Base-by-base conservation (phyloP, 2,888 invertebrate genomes). In the Cerceris ruficornis region DNA sequence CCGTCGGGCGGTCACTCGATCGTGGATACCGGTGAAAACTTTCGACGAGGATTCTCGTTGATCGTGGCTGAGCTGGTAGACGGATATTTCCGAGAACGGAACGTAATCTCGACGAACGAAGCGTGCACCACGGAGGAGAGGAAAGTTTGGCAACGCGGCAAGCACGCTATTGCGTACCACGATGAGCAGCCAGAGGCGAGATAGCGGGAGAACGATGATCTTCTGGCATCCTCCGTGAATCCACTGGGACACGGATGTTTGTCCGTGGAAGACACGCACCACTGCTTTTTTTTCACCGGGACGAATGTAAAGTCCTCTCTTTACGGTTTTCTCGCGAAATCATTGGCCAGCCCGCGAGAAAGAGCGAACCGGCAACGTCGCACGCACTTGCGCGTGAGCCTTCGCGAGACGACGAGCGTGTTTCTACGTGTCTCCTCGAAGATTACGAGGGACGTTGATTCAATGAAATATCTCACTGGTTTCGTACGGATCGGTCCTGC, bases 321-420 rank as follows among this genome's bases (percentile, higher is more conserved):
- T 52, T 71, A 50, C 17, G 28, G 14, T 60, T 49, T 58, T 52
- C 66, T 68, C 58, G 60, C n/a, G 54, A 69, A 73, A 77, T 65
- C 61, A 13, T 57, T 58, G 75, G 11, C 55, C 39, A 81, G 73
- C 76, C 80, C 70, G 75, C 74, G 75, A 70, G 61, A 68, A 62
- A 17, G 13, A 55, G 52, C 46, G 77, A 87, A 55, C 81, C 66
- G 88, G 88, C 88, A 88, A 88, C 88, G 83, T 78, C 69, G 87
- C 85, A 60, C 84, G 84, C 86, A 88, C 87, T 87, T 85, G 88
- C 84, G 87, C 85, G 82, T 74, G 82, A 84, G 75, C 67, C 79
- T 77, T 71, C 79, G 28, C 70, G 79, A 74, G 75, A 74, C 75
- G 71, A 52, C 74, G 69, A 82, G 70, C 81, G 85, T 83, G 83